phyloP scores from a whole-genome alignment of 1,140 invertebrate species.

The Drosophila repleta region DNA sequence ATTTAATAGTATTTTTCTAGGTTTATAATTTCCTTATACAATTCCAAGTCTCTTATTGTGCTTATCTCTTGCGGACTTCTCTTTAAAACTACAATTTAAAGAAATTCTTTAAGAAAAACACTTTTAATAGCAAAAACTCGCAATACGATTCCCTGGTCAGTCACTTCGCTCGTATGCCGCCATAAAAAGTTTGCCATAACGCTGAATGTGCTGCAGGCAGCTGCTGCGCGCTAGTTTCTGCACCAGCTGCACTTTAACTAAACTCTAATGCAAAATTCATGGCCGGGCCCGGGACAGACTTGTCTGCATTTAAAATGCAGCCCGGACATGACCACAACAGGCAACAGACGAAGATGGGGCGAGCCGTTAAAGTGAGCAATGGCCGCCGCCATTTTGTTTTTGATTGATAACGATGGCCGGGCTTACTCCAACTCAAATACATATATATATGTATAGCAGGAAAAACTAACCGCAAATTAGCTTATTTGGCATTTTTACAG shows the following conservation, averaged over 20 bases:
- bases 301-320: conserved; percentile 70
- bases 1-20: too few species aligned
- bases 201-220: neutral
- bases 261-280: conserved; percentile 81
- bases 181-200: conserved; percentile 31
- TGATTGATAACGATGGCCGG: conserved; percentile 50
- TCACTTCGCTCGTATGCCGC: conserved; percentile 25
- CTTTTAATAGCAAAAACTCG: conserved; percentile 46
- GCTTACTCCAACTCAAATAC: neutral
- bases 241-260: conserved; percentile 81
- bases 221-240: conserved; percentile 41
- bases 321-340: conserved; percentile 61
- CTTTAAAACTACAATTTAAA: neutral
- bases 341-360: conserved; percentile 10
- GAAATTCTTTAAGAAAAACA: conserved; percentile 31
- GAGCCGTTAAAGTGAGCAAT: conserved; percentile 38
- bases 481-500: conserved; percentile 83
- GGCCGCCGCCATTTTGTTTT: conserved; percentile 48
- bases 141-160: neutral
- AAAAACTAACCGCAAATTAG: conserved; percentile 79
- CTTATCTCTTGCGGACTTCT: too few species aligned
- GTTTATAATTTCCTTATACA: too few species aligned
- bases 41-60: too few species aligned
- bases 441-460: conserved; percentile 6
- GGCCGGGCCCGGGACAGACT: conserved; percentile 47